Base-by-base conservation (phyloP, 2,888 invertebrate genomes). In the Corbicula japonica region DNA sequence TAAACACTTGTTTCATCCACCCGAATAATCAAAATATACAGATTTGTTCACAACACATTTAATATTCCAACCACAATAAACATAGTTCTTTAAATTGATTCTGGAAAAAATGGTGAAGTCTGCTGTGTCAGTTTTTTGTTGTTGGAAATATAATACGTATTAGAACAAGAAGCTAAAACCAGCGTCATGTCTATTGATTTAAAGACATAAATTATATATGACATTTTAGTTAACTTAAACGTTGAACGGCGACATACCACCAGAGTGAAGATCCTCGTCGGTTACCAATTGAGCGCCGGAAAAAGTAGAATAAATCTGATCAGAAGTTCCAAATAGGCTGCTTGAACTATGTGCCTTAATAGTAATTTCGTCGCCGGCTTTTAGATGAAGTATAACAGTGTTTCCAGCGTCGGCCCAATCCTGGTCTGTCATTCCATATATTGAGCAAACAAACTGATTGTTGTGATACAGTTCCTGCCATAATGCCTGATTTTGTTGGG, bases 371-470 rank as follows among this genome's bases (percentile, higher is more conserved):
- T 84, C 84, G 0, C 65, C 71, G 5, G n/a, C n/a, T 10, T 44
- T 54, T 10, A 83, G 69, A 50, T 77, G 65, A 8, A 83, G 50
- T 0, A 83, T 28, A n/a, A 71, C 83, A 2, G 78, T 75, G 35
- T 83, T 83, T 23, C 83, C 83, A 18, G 83, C 75, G 44, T 83
- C 76, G 4, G 77, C 75, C 23, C 65, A 76, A 26, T 72, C 83
- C 23, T 41, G 32, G 50, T 77, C 56, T 1, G 76, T 79, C n/a
- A 58, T 46, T 12, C 62, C 78, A 46, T 68, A 84, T 5, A 78
- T 34, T 8, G 80, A 73, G 23, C 65, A 78, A 15, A 84, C 66
- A 28, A 65, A 74, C 2, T 84, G 28, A 12, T 34, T 61, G 52
- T 84, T 84, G 21, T 78, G 77, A 32, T 48, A 48, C 8, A 48